phyloP scores from a whole-genome alignment of 1,140 invertebrate genomes.

The Hycleus cichorii region DNA sequence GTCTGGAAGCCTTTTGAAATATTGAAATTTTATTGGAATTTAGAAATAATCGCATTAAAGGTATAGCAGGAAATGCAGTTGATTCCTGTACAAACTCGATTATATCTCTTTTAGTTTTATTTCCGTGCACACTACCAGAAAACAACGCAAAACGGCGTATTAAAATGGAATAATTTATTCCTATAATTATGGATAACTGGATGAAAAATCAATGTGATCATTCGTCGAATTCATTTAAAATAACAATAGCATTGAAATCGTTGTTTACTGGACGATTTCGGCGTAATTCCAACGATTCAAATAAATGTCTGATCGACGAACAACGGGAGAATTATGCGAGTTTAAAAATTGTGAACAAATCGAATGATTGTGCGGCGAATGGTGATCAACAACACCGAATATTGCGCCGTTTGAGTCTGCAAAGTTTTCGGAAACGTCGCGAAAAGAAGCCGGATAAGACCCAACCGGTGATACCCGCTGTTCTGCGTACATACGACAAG shows the following conservation, averaged over 20 bases:
- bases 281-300: not conserved
- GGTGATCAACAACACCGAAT: not conserved
- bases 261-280: not conserved
- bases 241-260: not conserved
- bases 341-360: not conserved
- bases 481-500: constrained; percentile 28
- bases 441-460: constrained; percentile 20
- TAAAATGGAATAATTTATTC: not conserved
- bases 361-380: constrained; percentile 8
- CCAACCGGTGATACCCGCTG: constrained; percentile 22
- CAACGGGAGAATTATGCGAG: not conserved
- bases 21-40: constrained; percentile 11
- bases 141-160: no score
- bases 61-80: not conserved
- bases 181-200: constrained; percentile 12
- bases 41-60: constrained; percentile 7
- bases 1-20: constrained; percentile 7
- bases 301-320: not conserved
- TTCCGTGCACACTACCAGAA: no score
- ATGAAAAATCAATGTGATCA: constrained; percentile 7
- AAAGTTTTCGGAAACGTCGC: constrained; percentile 20
- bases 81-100: no score
- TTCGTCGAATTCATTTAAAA: not conserved
- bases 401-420: constrained; percentile 21
- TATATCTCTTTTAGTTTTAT: no score